These are phyloP conservation scores for Drosophila azteca DNA, from an alignment of 1,140 invertebrate species.

Conservation along the genomic window DNA sequence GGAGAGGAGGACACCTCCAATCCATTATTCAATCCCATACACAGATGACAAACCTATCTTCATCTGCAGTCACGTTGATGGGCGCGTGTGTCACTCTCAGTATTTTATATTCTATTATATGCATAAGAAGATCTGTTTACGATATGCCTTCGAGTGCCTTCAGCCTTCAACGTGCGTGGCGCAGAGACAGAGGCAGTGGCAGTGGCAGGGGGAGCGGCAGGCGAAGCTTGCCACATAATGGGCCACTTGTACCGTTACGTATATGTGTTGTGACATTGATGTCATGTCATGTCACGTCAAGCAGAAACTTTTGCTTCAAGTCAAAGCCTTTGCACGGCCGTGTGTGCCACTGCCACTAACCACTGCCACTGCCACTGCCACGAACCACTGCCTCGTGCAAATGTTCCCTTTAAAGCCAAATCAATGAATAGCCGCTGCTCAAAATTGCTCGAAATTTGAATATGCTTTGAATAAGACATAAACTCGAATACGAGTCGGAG, in stretches of 20 bases:
- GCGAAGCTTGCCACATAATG: constrained; percentile 21
- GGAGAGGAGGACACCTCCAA: no score
- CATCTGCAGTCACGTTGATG: constrained; percentile 2
- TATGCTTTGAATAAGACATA: no score
- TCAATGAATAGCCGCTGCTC: no score
- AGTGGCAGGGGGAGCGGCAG: not conserved
- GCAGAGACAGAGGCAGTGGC: constrained; percentile 1
- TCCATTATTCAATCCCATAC: not conserved
- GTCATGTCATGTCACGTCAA: constrained; percentile 73
- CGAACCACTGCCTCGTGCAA: not conserved
- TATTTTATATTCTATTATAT: constrained; percentile 55
- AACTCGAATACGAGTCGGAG: no score
- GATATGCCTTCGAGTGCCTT: constrained; percentile 70
- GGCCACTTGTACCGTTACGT: constrained; percentile 39
- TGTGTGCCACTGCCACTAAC: constrained; percentile 23
- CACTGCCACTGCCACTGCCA: constrained; percentile 5
- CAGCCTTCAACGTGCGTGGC: constrained; percentile 24
- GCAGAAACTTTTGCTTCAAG: constrained; percentile 34
- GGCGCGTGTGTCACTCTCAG: constrained; percentile 24
- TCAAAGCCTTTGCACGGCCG: constrained; percentile 5
- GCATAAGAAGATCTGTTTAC: constrained; percentile 63
- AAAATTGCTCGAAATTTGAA: no score
- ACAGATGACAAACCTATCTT: not conserved
- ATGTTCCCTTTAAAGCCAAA: constrained; percentile 33
- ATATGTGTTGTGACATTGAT: constrained; percentile 68